Conservation (phyloP, 2,888 invertebrate species). For the Caenorhabditis auriculariae region DNA sequence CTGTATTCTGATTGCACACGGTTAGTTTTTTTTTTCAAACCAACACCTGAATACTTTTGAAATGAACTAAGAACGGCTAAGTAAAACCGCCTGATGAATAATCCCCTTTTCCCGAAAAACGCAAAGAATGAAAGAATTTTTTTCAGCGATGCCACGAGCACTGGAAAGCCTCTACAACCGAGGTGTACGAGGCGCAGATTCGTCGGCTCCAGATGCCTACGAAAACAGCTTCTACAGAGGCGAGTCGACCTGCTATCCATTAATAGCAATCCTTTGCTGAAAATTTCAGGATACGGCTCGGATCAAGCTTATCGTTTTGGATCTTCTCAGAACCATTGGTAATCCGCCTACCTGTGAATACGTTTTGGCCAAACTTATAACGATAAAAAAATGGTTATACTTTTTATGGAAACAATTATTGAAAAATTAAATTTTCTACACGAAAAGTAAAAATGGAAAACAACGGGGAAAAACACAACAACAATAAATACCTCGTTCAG, state of each 20-base stretch:
- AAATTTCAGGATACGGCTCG: background rate
- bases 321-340: background rate
- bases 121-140: background rate
- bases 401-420: background rate
- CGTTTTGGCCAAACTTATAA: background rate
- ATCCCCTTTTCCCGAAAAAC: too few species aligned
- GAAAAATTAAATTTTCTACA: background rate
- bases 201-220: constrained; percentile 24
- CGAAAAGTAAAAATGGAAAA: background rate
- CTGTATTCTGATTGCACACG: too few species aligned
- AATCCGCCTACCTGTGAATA: background rate
- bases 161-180: background rate
- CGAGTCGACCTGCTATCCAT: background rate
- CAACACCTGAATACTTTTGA: too few species aligned
- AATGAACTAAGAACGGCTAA: too few species aligned
- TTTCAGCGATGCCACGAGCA: background rate
- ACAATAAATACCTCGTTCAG: too few species aligned
- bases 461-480: background rate
- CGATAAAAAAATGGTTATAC: background rate
- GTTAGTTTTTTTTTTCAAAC: too few species aligned
- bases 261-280: background rate
- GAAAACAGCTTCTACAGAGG: constrained; percentile 40
- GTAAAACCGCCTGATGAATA: too few species aligned
- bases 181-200: constrained; percentile 4
- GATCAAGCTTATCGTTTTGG: background rate